Evolutionary conservation across 2,113 vertebrate species (phyloP).

Genomic region (Pluvianellus socialis): DNA sequence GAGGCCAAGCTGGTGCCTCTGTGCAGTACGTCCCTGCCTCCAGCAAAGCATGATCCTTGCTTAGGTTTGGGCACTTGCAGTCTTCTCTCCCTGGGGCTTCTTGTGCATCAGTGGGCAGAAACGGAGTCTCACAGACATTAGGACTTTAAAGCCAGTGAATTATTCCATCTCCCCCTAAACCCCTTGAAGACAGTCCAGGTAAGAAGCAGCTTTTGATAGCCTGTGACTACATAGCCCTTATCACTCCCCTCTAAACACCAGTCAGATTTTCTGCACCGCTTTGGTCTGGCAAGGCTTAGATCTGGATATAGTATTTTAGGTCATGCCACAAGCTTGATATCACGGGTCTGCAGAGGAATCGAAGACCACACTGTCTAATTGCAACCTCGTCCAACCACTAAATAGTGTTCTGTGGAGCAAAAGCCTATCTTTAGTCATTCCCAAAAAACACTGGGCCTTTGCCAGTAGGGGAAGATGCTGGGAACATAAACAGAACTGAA

Average conservation of each 20-base stretch:
- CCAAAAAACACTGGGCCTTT: slow-evolving; percentile 51
- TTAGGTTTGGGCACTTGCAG: neutral
- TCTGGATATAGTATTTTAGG: neutral
- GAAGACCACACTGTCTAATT: slow-evolving; percentile 33
- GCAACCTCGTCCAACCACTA: slow-evolving; percentile 54
- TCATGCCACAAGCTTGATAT: slow-evolving; percentile 9
- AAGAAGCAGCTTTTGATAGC: neutral
- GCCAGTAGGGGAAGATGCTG: slow-evolving; percentile 45
- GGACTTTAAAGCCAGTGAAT: neutral
- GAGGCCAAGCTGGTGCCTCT: neutral
- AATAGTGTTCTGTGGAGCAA: slow-evolving; percentile 36
- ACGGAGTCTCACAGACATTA: neutral
- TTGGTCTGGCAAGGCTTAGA: neutral
- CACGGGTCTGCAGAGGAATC: neutral
- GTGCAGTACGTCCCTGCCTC: neutral
- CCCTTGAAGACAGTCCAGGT: neutral
- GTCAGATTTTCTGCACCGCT: neutral
- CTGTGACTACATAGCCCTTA: neutral
- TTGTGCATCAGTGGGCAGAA: neutral
- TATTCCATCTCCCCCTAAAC: neutral
- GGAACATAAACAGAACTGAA: slow-evolving; percentile 51
- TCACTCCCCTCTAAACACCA: neutral
- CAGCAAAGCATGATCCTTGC: neutral
- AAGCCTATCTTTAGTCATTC: slow-evolving; percentile 49
- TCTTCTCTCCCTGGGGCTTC: neutral